Base-by-base conservation (phyloP, 23 tunicate species). In the Aplidium turbinatum region DNA sequence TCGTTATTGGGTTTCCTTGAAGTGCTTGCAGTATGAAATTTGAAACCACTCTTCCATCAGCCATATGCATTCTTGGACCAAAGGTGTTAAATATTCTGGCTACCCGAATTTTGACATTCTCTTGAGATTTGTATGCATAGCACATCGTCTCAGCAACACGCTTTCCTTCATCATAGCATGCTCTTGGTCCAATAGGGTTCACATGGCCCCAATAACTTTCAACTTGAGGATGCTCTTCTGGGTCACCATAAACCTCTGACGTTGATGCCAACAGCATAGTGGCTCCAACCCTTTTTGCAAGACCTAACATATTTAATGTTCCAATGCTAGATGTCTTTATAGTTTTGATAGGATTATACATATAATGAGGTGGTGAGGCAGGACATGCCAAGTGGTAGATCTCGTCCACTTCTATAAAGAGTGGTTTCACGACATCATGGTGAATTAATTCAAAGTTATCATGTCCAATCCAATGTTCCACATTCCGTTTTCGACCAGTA, bases 91-190 rank as follows among this genome's bases (percentile, higher is more conserved):
- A 90, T 33, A 90, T 90, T 39, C 97, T 77, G 26, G 98, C 98
- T 3, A 93, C 93, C 69, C 98, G 50, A 25, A 93, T 85, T 1
- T 86, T 75, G 1, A 93, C 98, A 60, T 70, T 70, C 0, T 78
- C 94, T 61, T 93, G 92, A 30, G 70, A 67, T 53, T 80, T 62
- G 39, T 93, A 93, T 20, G 98, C 98, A 81, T 78, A 86, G 63
- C 98, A 93, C 98, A 93, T 93, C 3, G 98, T 92, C 50, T 92
- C 98, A 1, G 98, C 98, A 36, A 93, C 98, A 52, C 98, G 57
- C 58, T 93, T 93, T 22, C 98, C 98, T 42, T 93, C 98, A 70
- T 93, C 98, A 76, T 93, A 93, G 46, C 98, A 93, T 13, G 98
- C 98, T 31, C 98, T 28, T 1, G 98, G 98, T 5, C 98, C 98